Evolutionary conservation across 2,888 invertebrate genomes (phyloP).

Genomic region (Troilus luridus): DNA sequence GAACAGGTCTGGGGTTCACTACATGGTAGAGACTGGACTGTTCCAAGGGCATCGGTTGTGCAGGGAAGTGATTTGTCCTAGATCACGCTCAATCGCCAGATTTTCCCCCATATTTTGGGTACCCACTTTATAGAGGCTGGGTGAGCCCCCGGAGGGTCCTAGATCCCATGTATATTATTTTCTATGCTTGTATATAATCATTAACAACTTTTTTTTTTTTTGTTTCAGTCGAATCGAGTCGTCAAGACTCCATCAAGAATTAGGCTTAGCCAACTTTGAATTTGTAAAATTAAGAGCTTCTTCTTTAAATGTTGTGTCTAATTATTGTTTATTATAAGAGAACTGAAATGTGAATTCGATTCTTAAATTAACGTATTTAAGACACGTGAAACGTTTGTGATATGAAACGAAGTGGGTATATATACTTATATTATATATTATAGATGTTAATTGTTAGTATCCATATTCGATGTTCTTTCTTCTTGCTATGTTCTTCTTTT

Average conservation of each 20-base stretch:
- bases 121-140: too few species aligned
- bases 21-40: too few species aligned
- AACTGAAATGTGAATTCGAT: conserved; percentile 9
- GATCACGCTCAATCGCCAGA: too few species aligned
- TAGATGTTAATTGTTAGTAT: conserved; percentile 28
- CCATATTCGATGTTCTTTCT: conserved; percentile 12
- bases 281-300: conserved; percentile 44
- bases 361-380: conserved; percentile 29
- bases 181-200: too few species aligned
- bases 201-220: background rate
- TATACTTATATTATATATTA: too few species aligned
- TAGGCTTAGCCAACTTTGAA: background rate
- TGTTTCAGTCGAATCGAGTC: background rate
- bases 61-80: too few species aligned
- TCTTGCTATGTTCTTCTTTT: conserved; percentile 22
- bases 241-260: background rate
- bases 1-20: too few species aligned
- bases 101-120: too few species aligned
- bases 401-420: conserved; percentile 22
- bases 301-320: conserved; percentile 36
- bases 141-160: too few species aligned
- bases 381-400: conserved; percentile 37
- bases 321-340: background rate
- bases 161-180: too few species aligned
- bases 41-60: too few species aligned